Percentiles rank a stretch among this genome's conserved stretches.
phyloP scores from a whole-genome alignment of 2,888 invertebrate genomes.

The Eupithecia subfuscata region DNA sequence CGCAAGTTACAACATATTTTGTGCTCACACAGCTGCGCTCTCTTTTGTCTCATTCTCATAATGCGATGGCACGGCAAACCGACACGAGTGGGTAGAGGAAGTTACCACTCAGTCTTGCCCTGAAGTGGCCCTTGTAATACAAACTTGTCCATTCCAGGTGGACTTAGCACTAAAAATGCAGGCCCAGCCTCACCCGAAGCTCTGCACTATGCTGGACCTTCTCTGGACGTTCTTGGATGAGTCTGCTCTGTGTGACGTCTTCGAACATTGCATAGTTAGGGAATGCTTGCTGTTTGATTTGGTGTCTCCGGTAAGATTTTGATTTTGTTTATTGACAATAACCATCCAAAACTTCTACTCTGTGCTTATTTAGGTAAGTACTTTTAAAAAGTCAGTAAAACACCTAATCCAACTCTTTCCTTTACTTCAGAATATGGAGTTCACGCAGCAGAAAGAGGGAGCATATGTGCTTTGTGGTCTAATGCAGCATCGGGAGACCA shows the following conservation, averaged over 20 bases:
- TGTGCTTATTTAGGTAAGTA: too few species aligned
- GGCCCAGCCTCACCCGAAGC: constrained; percentile 62
- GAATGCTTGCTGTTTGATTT: constrained; percentile 85
- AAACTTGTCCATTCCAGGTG: constrained; percentile 2
- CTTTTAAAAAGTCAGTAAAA: too few species aligned
- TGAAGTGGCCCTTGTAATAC: too few species aligned
- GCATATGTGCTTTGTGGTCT: constrained; percentile 85
- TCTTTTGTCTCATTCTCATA: too few species aligned
- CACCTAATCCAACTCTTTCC: neutral
- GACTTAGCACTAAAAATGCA: constrained; percentile 58
- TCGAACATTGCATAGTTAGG: constrained; percentile 86
- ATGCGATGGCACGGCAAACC: too few species aligned
- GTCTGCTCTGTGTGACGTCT: constrained; percentile 84
- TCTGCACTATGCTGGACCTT: constrained; percentile 81
- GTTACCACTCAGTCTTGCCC: too few species aligned
- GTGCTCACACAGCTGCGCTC: too few species aligned
- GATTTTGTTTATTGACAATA: neutral
- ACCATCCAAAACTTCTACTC: too few species aligned
- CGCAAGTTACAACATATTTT: too few species aligned
- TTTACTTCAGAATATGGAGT: constrained; percentile 69
- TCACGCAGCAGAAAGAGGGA: constrained; percentile 83
- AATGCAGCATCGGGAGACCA: constrained; percentile 85
- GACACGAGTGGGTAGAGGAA: too few species aligned
- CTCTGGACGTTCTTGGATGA: constrained; percentile 88
- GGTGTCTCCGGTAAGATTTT: constrained; percentile 75